phyloP scores from a whole-genome alignment of 2,888 invertebrate genomes.

The Melipona bicolor region DNA sequence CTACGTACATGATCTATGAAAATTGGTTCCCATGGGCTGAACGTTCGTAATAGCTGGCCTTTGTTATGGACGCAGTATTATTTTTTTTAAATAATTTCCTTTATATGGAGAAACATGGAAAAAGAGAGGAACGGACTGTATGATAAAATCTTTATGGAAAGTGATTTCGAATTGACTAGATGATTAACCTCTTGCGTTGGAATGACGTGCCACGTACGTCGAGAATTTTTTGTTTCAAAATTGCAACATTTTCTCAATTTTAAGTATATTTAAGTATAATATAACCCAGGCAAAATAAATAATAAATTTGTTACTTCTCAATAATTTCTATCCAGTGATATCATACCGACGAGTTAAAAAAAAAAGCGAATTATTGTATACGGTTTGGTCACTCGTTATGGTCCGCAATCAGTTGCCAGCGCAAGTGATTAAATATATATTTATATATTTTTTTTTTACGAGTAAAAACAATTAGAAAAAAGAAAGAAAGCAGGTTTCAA shows the following conservation, averaged over 20 bases:
- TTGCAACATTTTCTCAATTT: no score
- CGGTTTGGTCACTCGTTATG: no score
- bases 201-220: no score
- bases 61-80: conserved; percentile 17
- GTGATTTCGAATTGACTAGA: background rate
- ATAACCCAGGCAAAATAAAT: no score
- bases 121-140: background rate
- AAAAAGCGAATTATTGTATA: no score
- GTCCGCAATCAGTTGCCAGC: no score
- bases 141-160: background rate
- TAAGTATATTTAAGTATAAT: no score
- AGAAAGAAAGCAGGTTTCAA: no score
- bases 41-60: conserved; percentile 40
- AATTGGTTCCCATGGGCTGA: conserved; percentile 45
- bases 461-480: background rate
- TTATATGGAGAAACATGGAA: background rate
- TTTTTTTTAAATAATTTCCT: background rate
- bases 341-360: no score
- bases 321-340: no score
- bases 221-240: no score
- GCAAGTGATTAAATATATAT: background rate
- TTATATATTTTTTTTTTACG: background rate
- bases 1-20: conserved; percentile 25
- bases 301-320: no score
- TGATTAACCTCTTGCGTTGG: background rate